Percentiles rank a stretch among this genome's conserved stretches.
Evolutionary conservation across 2,797 vertebrate genomes (phyloP).

Genomic region (Xerus rutilus): DNA sequence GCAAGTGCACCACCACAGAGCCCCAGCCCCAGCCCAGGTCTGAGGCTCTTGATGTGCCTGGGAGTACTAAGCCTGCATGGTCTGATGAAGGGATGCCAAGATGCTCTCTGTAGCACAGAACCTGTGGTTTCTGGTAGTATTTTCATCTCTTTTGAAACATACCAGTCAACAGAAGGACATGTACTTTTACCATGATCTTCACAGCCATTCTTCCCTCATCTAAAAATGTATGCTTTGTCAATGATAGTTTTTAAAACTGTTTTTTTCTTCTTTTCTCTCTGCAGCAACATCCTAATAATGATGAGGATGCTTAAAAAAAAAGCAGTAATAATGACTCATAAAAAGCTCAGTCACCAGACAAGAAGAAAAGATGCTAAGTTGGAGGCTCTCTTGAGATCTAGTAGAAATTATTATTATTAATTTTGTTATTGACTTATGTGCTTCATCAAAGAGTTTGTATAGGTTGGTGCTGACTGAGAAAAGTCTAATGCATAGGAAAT

Average conservation of each 20-base stretch:
- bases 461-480: not conserved
- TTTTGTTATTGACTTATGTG: conserved; percentile 20
- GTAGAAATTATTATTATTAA: conserved; percentile 7
- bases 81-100: not conserved
- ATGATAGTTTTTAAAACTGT: conserved; percentile 5
- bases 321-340: conserved; percentile 27
- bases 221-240: not conserved
- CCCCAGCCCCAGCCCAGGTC: not conserved
- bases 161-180: not conserved
- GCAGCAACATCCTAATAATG: conserved; percentile 38
- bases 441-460: not conserved
- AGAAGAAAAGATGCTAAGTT: conserved; percentile 13
- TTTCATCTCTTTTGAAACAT: not conserved
- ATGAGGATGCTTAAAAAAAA: not conserved
- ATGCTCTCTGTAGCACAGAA: not conserved
- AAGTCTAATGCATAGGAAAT: not conserved
- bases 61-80: not conserved
- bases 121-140: not conserved
- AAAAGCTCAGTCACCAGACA: conserved; percentile 15
- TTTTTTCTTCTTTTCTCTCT: not conserved
- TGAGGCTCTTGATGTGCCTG: not conserved
- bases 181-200: not conserved
- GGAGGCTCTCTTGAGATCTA: conserved; percentile 41
- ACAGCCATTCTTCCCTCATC: not conserved
- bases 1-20: no score